phyloP scores from a whole-genome alignment of 2,113 vertebrate genomes.

The Zosterops hypoxanthus region DNA sequence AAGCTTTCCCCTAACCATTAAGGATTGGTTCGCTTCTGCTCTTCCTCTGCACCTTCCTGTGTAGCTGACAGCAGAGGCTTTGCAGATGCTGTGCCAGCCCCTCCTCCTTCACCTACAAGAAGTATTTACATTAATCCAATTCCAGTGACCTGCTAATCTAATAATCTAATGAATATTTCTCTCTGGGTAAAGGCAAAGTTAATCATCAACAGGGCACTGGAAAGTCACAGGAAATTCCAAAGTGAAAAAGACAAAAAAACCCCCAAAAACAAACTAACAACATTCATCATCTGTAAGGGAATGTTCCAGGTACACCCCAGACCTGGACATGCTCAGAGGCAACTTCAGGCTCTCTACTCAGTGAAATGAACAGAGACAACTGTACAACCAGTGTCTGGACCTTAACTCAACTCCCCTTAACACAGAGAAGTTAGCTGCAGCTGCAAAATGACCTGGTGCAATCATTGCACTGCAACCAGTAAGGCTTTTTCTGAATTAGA shows the following conservation, averaged over 20 bases:
- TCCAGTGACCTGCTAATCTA: constrained; percentile 64
- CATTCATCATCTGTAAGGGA: not conserved
- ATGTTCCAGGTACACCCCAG: not conserved
- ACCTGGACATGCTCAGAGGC: not conserved
- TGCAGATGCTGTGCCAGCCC: constrained; percentile 8
- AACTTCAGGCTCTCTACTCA: not conserved
- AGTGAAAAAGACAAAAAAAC: not conserved
- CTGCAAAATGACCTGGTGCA: not conserved
- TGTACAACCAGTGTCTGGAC: not conserved
- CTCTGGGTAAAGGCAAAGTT: constrained; percentile 39
- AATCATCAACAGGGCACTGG: constrained; percentile 24
- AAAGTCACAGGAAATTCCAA: constrained; percentile 44
- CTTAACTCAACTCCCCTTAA: not conserved
- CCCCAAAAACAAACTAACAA: not conserved
- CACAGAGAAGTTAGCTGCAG: not conserved
- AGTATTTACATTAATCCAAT: constrained; percentile 67
- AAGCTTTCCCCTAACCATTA: not conserved
- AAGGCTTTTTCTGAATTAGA: not conserved
- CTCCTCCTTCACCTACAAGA: constrained; percentile 38
- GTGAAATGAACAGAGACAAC: not conserved
- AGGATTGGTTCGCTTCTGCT: not conserved
- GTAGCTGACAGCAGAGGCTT: not conserved
- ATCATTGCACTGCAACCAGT: not conserved
- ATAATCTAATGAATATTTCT: constrained; percentile 63
- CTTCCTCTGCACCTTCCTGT: not conserved